phyloP scores from a whole-genome alignment of 2,797 vertebrate species.

The Lepidocolaptes lacrymiger region DNA sequence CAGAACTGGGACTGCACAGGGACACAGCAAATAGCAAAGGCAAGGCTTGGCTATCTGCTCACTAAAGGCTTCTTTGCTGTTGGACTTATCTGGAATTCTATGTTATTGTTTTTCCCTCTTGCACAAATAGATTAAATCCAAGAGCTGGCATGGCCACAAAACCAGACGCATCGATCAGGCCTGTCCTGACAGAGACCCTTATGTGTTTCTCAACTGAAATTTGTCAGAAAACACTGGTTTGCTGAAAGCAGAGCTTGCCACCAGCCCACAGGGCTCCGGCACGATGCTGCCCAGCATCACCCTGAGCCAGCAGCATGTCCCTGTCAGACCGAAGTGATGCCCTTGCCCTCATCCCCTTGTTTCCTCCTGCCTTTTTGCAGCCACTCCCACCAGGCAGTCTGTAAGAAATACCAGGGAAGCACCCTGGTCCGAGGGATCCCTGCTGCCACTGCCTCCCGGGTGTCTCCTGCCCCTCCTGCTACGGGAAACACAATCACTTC shows the following conservation, averaged over 20 bases:
- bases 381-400: accelerated
- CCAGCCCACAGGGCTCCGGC: not conserved
- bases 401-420: not conserved
- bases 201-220: not conserved
- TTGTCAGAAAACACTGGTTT: not conserved
- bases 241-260: not conserved
- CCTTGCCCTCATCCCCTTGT: accelerated
- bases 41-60: not conserved
- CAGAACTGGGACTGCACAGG: not conserved
- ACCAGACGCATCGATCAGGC: not conserved
- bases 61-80: not conserved
- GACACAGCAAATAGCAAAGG: not conserved
- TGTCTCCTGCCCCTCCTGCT: not conserved
- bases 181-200: accelerated
- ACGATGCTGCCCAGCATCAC: not conserved
- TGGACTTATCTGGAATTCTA: not conserved
- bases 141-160: not conserved
- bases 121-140: not conserved
- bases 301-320: not conserved
- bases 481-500: not conserved
- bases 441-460: not conserved
- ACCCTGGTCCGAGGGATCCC: accelerated
- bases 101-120: not conserved
- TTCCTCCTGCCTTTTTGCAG: not conserved
- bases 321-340: accelerated